phyloP scores from a whole-genome alignment of 2,888 invertebrate genomes.

The Noctua pronuba region DNA sequence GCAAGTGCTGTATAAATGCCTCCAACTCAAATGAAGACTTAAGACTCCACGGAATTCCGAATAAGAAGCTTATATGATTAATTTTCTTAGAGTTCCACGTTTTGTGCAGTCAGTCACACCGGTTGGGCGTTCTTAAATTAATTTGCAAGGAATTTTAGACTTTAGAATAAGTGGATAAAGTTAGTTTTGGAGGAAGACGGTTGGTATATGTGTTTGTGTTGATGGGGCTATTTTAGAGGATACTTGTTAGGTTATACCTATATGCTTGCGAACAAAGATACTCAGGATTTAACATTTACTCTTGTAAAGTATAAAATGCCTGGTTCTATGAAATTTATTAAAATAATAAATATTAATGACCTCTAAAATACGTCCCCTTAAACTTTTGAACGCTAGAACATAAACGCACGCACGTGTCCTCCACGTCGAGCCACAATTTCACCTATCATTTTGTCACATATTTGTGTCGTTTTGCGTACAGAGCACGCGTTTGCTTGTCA shows the following conservation, averaged over 20 bases:
- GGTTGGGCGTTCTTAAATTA: constrained; percentile 30
- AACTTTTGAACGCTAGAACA: no score
- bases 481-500: no score
- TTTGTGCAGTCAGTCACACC: constrained; percentile 58
- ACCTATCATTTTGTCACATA: no score
- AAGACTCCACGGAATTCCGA: constrained; percentile 65
- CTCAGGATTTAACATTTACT: neutral
- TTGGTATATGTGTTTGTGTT: constrained; percentile 33
- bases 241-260: neutral
- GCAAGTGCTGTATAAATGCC: constrained; percentile 58
- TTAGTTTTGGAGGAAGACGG: neutral
- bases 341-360: no score
- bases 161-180: neutral
- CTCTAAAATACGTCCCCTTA: no score
- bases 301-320: neutral
- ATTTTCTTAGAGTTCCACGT: constrained; percentile 70
- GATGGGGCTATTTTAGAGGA: constrained; percentile 18
- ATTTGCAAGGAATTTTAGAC: constrained; percentile 27
- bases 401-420: no score
- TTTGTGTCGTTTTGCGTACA: no score
- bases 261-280: neutral
- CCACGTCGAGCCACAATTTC: no score
- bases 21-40: constrained; percentile 69
- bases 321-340: no score
- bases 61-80: constrained; percentile 78